These are phyloP conservation scores for Drosophila melanica DNA, from an alignment of 1,140 invertebrate species.

Conservation along the genomic window DNA sequence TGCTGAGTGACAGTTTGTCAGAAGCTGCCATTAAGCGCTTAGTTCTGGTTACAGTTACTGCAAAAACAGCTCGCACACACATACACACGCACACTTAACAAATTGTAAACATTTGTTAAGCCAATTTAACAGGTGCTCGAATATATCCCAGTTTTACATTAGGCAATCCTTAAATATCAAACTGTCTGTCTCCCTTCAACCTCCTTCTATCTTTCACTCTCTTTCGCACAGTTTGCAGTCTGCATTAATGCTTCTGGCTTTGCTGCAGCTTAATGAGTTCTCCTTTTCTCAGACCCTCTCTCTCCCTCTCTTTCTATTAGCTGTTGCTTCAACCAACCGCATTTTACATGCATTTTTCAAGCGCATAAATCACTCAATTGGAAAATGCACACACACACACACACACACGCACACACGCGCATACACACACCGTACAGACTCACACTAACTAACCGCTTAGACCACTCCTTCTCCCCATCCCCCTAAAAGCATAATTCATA, in stretches of 20 bases:
- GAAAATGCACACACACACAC: constrained; percentile 65
- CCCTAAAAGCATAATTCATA: constrained; percentile 71
- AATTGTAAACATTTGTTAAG: constrained; percentile 54
- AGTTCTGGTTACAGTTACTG: background rate
- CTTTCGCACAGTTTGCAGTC: background rate
- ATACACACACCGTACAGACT: background rate
- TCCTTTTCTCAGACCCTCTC: background rate
- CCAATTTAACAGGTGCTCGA: background rate
- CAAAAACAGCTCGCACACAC: background rate
- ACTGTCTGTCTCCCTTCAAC: background rate
- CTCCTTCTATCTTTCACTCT: background rate
- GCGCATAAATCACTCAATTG: constrained; percentile 81
- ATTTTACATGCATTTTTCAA: constrained; percentile 66
- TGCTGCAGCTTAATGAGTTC: constrained; percentile 41
- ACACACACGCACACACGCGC: constrained; percentile 18
- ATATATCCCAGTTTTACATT: background rate
- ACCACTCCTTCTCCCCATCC: background rate
- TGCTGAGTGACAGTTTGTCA: too few relatives aligned
- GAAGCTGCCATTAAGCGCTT: background rate
- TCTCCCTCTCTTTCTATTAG: background rate
- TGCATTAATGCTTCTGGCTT: constrained; percentile 12
- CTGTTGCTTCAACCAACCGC: constrained; percentile 29
- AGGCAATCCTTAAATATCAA: background rate
- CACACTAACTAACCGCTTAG: background rate
- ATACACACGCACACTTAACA: constrained; percentile 25